phyloP scores from a whole-genome alignment of 2,888 invertebrate genomes.

The Polymixis flavicincta region DNA sequence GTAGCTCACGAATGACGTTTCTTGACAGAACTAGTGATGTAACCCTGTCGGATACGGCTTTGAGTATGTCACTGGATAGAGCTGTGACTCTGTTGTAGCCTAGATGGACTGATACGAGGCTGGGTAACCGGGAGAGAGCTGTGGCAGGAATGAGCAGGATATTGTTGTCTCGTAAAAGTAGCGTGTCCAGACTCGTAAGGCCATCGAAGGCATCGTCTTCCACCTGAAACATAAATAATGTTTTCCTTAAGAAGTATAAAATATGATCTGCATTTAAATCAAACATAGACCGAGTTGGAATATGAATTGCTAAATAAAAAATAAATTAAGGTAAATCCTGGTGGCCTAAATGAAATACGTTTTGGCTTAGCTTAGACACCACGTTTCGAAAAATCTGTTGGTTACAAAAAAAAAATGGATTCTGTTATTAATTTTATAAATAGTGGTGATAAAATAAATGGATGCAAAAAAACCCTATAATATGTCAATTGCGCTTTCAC shows the following conservation, averaged over 20 bases:
- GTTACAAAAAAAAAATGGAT: neutral
- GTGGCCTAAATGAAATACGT: constrained; percentile 2
- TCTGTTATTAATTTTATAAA: neutral
- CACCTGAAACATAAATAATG: constrained; percentile 89
- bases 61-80: constrained; percentile 94
- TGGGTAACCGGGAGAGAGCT: constrained; percentile 95
- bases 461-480: neutral
- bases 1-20: constrained; percentile 96
- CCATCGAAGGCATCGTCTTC: constrained; percentile 97
- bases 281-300: neutral
- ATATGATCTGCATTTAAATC: constrained; percentile 5
- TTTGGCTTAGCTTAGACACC: neutral
- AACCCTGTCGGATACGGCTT: constrained; percentile 93
- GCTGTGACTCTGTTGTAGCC: constrained; percentile 97
- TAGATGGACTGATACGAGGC: constrained; percentile 93
- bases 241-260: neutral
- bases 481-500: neutral
- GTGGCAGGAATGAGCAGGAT: constrained; percentile 96
- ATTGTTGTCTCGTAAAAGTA: constrained; percentile 96
- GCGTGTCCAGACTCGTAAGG: constrained; percentile 93
- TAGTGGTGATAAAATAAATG: neutral
- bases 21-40: constrained; percentile 94
- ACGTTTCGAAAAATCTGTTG: neutral
- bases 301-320: neutral
- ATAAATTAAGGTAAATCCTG: neutral